Evolutionary conservation across 1,140 invertebrate species (phyloP), one percentile per base, ranked within the genome.

Genomic region (Drosophila azteca): DNA sequence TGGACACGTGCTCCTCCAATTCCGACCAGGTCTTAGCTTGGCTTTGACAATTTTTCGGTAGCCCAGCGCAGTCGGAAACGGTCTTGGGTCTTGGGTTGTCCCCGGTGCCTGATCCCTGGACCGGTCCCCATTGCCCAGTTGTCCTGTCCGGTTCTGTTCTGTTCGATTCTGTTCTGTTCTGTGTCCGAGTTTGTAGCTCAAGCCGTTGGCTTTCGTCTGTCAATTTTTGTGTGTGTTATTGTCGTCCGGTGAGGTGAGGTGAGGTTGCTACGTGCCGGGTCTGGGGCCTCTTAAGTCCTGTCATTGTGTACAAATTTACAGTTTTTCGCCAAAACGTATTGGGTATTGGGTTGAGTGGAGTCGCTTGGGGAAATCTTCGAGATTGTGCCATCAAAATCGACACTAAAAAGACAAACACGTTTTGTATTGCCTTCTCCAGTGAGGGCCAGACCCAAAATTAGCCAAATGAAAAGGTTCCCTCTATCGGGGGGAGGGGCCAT

Each of bases 271-370:
- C 81, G 81, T 85, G 81, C 74, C 72, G 63, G 78, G 82, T 81
- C 78, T 70, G 49, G 65, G 65, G 64, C 67, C 67, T 70, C 67
- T 70, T 66, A 69, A 69, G 76, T 63, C 70, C 51, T 87, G 78
- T 88, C 82, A 87, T 63, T 82, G 82, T 51, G 49, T 20, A 20
- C 74, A 82, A 85, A 85, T 85, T 85, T 85, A 87, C 82, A 87
- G 78, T 82, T 84, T 79, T 71, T 65, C 58, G 55, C 49, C 46
- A 39, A 39, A 39, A 11, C 17, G 31, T 35, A 35, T 20, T 20
- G 17, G 17, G 24, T 26, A 26, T 39, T 39, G 35, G 54, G 75
- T 48, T 41, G 67, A 71, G 60, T 66, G 43, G 65, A 63, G 62
- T 26, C 80, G 80, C 52, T 83, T 79, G 65, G 82, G 82, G 82